These are phyloP conservation scores for Neocloeon triangulifer DNA, from an alignment of 1,140 invertebrate species.

Conservation along the genomic window DNA sequence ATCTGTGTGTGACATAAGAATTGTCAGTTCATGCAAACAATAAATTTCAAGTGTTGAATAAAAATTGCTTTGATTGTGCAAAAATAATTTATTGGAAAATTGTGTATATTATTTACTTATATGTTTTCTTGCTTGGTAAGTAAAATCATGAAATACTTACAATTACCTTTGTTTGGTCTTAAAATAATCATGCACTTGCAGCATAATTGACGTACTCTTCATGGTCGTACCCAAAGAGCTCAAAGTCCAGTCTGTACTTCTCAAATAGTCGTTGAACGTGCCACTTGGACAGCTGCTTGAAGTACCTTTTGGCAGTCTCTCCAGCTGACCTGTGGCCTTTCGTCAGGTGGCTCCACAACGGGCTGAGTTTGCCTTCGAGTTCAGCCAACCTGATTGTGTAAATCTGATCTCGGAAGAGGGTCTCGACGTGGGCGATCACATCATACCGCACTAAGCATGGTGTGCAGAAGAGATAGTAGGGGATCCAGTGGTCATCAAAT, in stretches of 20 bases:
- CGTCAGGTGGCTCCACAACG: constrained; percentile 19
- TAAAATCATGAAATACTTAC: no score
- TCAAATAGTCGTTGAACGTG: constrained; percentile 35
- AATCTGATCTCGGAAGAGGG: constrained; percentile 37
- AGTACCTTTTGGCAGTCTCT: constrained; percentile 27
- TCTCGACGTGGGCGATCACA: constrained; percentile 38
- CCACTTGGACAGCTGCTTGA: constrained; percentile 28
- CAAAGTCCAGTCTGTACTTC: constrained; percentile 49
- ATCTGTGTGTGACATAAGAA: no score
- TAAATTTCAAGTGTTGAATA: no score
- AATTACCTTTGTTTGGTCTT: no score
- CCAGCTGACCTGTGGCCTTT: constrained; percentile 10
- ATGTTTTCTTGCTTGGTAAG: no score
- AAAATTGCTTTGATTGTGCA: no score
- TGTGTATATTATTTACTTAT: no score
- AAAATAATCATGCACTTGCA: constrained; percentile 7
- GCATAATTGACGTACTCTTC: constrained; percentile 18
- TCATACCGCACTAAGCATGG: constrained; percentile 46
- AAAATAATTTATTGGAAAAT: no score
- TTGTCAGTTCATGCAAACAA: no score
- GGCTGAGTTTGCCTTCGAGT: constrained; percentile 23
- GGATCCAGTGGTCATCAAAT: constrained; percentile 45
- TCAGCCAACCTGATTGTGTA: constrained; percentile 35
- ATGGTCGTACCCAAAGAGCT: constrained; percentile 26
- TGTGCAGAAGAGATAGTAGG: constrained; percentile 44